Base-by-base conservation (phyloP, 1,140 invertebrate species). In the Lordiphosa mommai region DNA sequence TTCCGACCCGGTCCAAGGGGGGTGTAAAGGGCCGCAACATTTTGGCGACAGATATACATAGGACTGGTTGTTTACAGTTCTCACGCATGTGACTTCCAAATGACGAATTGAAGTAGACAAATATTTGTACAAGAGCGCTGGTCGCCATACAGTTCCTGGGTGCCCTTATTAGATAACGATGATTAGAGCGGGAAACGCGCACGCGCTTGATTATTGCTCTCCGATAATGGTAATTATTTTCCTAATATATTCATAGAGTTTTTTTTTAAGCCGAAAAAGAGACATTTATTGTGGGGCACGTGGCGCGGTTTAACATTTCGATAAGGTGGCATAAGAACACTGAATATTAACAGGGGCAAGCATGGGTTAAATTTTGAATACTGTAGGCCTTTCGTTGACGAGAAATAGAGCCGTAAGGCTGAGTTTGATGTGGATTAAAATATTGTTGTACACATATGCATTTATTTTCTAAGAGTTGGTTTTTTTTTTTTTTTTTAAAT, bases 21-120 rank as follows among this genome's bases (percentile, higher is more conserved):
- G 37, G 20, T n/a, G 16, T 34, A 23, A 20, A 55, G 58, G 33
- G 47, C 20, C 9, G 17, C 30, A 38, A 29, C 58, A n/a, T 33
- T 52, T 47, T 34, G 20, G 27, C 27, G 16, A 34, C 5, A 12
- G 12, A 13, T 13, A 41, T 13, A 58, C 20, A 41, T 13, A 58
- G 53, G n/a, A 10, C 30, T 33, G 58, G 40, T 66, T 88, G 86
- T 88, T 88, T 88, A 73, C 86, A 82, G 72, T 88, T 88, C 86
- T 88, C 86, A 88, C 86, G 86, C 86, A 82, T 86, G 86, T 88
- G 86, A 88, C 86, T 88, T 88, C 79, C 74, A 86, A 88, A 88
- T 88, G 86, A 88, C 86, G 86, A 86, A 88, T 88, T 88, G 84
- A 74, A 88, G 74, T 86, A 76, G 73, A 74, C 72, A 86, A 88